Base-by-base conservation (phyloP, 2,797 vertebrate genomes). In the Agapornis canus region DNA sequence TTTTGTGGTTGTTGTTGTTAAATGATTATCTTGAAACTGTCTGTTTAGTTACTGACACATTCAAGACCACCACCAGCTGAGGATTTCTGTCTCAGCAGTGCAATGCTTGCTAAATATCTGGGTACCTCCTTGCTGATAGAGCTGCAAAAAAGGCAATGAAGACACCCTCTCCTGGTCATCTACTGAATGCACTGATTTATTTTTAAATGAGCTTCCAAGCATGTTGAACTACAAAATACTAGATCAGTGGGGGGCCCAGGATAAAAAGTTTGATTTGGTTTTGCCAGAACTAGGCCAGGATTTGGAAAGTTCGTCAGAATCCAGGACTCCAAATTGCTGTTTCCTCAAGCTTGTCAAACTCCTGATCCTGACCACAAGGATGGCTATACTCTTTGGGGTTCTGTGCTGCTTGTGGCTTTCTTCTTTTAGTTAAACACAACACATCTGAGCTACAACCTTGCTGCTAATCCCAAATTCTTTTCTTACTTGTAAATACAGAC, bases 111-210 rank as follows among this genome's bases (percentile, higher is more conserved):
- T 82, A 23, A 57, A 31, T 31, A 11, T 39, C 65, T 29, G 72
- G 27, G 54, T 81, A 40, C 57, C n/a, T 93, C 80, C 59, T 59
- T 32, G 43, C 64, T 72, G 8, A 6, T 2, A 72, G 54, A 92
- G 92, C 65, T 75, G 69, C 39, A 72, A 76, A 94, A 35, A 89
- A 91, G 91, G 63, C 73, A 70, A 77, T 82, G 63, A 79, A 83
- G 59, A 79, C 87, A 96, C 80, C 87, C 76, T 83, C 89, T 96
- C 82, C 92, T 96, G 95, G 95, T 86, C 85, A 60, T 88, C 60
- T 73, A 39, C 72, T 73, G 94, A 93, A 83, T 7, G 23, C 49
- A 76, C 54, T 84, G 8, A 73, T 77, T 79, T 42, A 35, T 81
- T 80, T 93, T 79, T 23, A 93, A 91, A 76, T 31, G 75, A 95